Evolutionary conservation across 2,888 invertebrate species (phyloP).

Genomic region (Noctua fimbriata): DNA sequence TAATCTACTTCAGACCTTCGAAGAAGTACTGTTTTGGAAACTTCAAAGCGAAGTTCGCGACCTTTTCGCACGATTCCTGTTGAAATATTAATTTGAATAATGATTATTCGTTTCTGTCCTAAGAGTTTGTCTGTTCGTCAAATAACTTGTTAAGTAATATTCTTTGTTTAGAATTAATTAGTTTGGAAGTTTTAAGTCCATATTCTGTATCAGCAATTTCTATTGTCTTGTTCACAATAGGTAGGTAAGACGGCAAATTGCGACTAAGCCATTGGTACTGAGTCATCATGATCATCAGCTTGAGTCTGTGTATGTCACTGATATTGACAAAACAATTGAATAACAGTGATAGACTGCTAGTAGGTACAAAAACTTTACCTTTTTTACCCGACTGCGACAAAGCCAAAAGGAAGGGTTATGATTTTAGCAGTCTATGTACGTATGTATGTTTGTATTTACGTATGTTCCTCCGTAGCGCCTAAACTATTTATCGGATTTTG

Average conservation of each 20-base stretch:
- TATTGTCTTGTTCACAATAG: background rate
- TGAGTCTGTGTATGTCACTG: no score
- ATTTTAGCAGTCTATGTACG: no score
- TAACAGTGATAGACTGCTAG: no score
- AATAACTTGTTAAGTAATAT: conserved; percentile 50
- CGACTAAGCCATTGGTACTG: background rate
- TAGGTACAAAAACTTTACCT: no score
- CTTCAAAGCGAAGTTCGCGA: conserved; percentile 53
- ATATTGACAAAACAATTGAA: no score
- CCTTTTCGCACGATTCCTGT: conserved; percentile 53
- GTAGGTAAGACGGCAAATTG: background rate
- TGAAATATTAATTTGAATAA: conserved; percentile 62
- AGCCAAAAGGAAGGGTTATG: no score
- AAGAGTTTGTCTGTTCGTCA: conserved; percentile 42
- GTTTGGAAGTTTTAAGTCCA: conserved; percentile 22
- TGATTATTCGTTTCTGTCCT: conserved; percentile 50
- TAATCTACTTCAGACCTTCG: conserved; percentile 59
- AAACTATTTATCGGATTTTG: no score
- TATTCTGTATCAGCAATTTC: conserved; percentile 8
- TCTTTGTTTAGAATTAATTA: conserved; percentile 48
- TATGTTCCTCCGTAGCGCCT: no score
- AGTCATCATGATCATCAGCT: no score
- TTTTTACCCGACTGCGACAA: no score
- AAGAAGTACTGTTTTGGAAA: conserved; percentile 52
- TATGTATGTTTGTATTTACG: no score